Evolutionary conservation across 2,797 vertebrate genomes (phyloP), one percentile per base, ranked within the genome.

Genomic region (Paratrypauchen microcephalus): DNA sequence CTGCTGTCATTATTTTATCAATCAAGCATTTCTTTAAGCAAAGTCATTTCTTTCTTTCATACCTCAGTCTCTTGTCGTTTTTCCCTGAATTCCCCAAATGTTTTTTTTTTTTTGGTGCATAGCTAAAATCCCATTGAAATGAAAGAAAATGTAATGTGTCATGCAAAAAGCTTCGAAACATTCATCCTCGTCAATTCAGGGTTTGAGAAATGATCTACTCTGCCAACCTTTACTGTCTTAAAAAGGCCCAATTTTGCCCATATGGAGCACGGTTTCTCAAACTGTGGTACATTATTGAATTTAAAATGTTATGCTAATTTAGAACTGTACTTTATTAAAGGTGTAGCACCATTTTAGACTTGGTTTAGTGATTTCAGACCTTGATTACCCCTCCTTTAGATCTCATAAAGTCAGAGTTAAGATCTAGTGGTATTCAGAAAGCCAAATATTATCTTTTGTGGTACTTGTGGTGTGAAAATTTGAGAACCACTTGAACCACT

Each of bases 181-280:
- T 30, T 64, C 11, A 32, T 36, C 21, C 12, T 7, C n/a, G 23
- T n/a, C 56, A 28, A 63, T 75, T 85, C 55, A 56, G 63, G 70
- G 77, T 74, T 55, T 64, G 45, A 26, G 4, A 60, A 69, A 39
- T 54, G 8, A 62, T 70, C 80, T 30, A 30, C 48, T 18, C 8
- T 12, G 64, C 23, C 30, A 64, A 63, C 54, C 59, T 82, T 76
- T 67, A 8, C 58, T 69, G 54, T 86, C 84, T 86, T 83, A 85
- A 90, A 73, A 85, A 45, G 41, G 41, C 41, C 41, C 6, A 4
- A 45, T 45, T 45, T 45, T 45, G 41, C 12, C 3, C 39, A 41
- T 2, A 39, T 39, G 2, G 36, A 39, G 9, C 12, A 3, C 11
- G 11, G 39, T 41, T 41, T 41, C 39, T 41, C 39, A 45, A 45